Evolutionary conservation across 2,797 vertebrate species (phyloP).

Genomic region (Sandelia bainsii): DNA sequence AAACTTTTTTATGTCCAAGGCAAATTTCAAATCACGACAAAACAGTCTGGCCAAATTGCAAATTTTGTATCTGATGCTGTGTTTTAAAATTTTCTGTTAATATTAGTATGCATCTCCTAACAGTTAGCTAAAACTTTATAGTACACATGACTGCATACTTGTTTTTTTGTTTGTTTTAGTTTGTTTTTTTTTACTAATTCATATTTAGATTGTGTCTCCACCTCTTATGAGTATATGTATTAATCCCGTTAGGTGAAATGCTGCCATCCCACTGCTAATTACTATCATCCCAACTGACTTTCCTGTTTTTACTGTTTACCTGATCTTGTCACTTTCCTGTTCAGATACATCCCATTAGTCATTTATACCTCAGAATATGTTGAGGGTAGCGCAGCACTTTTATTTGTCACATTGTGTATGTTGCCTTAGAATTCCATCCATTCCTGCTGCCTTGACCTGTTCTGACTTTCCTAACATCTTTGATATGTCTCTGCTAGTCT

Average conservation of each 20-base stretch:
- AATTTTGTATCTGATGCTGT: neutral
- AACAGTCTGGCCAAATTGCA: constrained; percentile 1
- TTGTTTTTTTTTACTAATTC: too few relatives aligned
- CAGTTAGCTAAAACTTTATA: too few relatives aligned
- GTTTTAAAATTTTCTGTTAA: neutral
- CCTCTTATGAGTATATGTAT: constrained; percentile 6
- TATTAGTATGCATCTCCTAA: neutral
- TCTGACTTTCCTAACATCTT: constrained; percentile 33
- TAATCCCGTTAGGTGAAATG: neutral
- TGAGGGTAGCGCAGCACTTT: constrained; percentile 15
- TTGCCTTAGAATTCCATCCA: constrained; percentile 9
- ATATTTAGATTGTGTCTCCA: neutral
- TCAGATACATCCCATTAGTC: constrained; percentile 39
- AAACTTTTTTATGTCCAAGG: neutral
- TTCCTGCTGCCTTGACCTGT: constrained; percentile 55
- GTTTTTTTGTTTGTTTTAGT: too few relatives aligned
- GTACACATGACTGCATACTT: too few relatives aligned
- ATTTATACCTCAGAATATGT: constrained; percentile 21
- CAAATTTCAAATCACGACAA: neutral
- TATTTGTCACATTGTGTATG: constrained; percentile 31
- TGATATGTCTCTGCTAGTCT: constrained; percentile 31
- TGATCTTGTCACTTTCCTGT: constrained; percentile 27
- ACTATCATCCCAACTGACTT: neutral
- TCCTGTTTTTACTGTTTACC: constrained; percentile 5
- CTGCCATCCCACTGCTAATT: constrained; percentile 2